These are phyloP conservation scores for Saccopteryx bilineata DNA, from an alignment of 2,113 vertebrate genomes.

Conservation along the genomic window DNA sequence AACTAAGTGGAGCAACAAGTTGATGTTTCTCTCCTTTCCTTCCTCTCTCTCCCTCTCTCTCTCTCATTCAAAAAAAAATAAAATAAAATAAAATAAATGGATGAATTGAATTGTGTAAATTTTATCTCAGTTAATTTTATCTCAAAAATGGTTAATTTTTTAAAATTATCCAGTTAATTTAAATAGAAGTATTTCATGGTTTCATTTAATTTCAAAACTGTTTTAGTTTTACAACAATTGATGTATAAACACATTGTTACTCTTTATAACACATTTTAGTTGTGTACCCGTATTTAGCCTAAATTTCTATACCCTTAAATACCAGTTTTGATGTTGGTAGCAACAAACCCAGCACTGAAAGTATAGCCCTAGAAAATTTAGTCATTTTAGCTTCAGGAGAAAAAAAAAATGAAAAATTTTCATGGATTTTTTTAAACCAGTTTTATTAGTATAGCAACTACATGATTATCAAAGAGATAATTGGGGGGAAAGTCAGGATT, in stretches of 20 bases:
- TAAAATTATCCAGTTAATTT: background rate
- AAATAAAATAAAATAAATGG: background rate
- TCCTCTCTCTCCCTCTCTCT: too few relatives aligned
- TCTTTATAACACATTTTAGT: constrained; percentile 8
- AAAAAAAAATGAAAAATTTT: background rate
- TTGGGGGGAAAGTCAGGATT: background rate
- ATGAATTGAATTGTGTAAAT: background rate
- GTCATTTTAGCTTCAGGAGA: background rate
- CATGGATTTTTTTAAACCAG: background rate
- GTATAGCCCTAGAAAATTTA: background rate
- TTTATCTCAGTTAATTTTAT: background rate
- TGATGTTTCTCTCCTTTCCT: too few relatives aligned
- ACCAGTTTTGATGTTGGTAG: background rate
- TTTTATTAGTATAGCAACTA: background rate
- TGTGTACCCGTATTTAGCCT: background rate
- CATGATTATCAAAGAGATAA: background rate
- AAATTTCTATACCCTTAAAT: background rate
- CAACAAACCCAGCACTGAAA: constrained; percentile 15
- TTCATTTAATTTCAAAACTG: constrained; percentile 32
- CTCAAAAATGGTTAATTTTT: background rate
- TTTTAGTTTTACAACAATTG: background rate
- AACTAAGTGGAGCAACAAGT: too few relatives aligned
- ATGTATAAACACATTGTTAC: background rate
- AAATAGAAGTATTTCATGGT: constrained; percentile 18
- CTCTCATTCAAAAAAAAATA: too few relatives aligned